Evolutionary conservation across 2,797 vertebrate species (phyloP), one percentile per base, ranked within the genome.

Genomic region (Martes flavigula): DNA sequence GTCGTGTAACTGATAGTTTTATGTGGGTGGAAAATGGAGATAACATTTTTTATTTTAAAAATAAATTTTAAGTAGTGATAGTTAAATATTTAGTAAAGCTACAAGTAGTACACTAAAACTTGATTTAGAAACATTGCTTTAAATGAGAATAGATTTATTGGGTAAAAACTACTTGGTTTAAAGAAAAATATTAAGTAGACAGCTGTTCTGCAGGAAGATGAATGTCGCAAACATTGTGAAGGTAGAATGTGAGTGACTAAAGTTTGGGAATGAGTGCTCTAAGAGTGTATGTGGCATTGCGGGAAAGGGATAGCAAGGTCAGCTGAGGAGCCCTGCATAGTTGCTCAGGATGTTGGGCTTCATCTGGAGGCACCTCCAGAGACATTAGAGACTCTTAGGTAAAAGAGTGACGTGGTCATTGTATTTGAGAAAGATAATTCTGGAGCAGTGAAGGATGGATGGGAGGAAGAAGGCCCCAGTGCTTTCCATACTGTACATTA

Each of bases 61-160:
- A 87, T 82, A 20, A 91, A 73, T 66, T 66, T 96, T 48, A 90
- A 54, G 30, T 73, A 68, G 35, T 25, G 84, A 30, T 66, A 73
- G 60, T 51, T 85, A 95, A 95, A 72, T 43, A 86, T 46, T 48
- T 56, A 91, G n/a, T 92, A 75, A 96, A 66, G 38, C 40, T 66
- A n/a, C 3, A 77, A 51, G 2, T 20, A 92, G n/a, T 40, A 51
- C n/a, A n/a, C 89, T 83, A 51, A 93, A 91, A 62, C 20, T 83
- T 72, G 56, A 86, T 89, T 68, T 82, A 78, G 83, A 66, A 38
- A 75, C 21, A 21, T 20, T 83, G 60, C 43, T 94, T 95, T 75
- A 93, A 51, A 70, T 81, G 25, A 75, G 35, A 90, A 48, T 94
- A 62, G 51, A 64, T 84, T 58, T 87, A 64, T 64, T 81, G 70